A percentile compares a stretch with the other conserved stretches of the same genome.
These are phyloP conservation scores for Agonum fuliginosum DNA, from an alignment of 2,888 invertebrate species.

Conservation along the genomic window DNA sequence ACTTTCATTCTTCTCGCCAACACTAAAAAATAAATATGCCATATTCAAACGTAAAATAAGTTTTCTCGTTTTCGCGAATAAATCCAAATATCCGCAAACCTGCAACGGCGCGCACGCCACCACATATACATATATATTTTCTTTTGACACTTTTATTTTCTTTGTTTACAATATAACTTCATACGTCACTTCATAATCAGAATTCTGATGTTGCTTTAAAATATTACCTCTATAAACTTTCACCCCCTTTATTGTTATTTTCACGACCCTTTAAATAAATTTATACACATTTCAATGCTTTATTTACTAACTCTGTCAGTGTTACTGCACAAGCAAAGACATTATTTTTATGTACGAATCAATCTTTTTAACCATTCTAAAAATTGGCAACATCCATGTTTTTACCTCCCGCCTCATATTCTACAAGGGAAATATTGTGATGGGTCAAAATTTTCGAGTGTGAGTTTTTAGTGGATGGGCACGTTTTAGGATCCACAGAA, in stretches of 20 bases:
- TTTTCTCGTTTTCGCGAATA: constrained; percentile 49
- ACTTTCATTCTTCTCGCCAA: constrained; percentile 48
- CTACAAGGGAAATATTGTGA: too few species aligned
- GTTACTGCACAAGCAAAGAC: too few species aligned
- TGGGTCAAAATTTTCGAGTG: too few species aligned
- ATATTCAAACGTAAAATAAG: constrained; percentile 49
- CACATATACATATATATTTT: constrained; percentile 34
- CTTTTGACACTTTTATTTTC: constrained; percentile 41
- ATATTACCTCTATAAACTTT: constrained; percentile 15
- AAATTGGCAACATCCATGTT: too few species aligned
- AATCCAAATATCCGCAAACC: constrained; percentile 42
- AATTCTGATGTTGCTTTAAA: constrained; percentile 31
- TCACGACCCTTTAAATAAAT: not conserved
- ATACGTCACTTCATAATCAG: constrained; percentile 28
- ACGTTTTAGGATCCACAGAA: too few species aligned
- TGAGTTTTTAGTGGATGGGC: too few species aligned
- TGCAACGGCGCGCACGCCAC: too few species aligned
- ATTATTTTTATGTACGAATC: too few species aligned
- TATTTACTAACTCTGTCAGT: not conserved
- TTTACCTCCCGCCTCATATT: too few species aligned
- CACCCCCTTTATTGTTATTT: not conserved
- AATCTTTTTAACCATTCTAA: too few species aligned
- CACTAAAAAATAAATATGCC: constrained; percentile 56
- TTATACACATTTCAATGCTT: not conserved
- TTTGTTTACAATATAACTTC: constrained; percentile 30